Evolutionary conservation across 2,113 vertebrate genomes (phyloP), one percentile per base, ranked within the genome.

Genomic region (Halichoeres trimaculatus): DNA sequence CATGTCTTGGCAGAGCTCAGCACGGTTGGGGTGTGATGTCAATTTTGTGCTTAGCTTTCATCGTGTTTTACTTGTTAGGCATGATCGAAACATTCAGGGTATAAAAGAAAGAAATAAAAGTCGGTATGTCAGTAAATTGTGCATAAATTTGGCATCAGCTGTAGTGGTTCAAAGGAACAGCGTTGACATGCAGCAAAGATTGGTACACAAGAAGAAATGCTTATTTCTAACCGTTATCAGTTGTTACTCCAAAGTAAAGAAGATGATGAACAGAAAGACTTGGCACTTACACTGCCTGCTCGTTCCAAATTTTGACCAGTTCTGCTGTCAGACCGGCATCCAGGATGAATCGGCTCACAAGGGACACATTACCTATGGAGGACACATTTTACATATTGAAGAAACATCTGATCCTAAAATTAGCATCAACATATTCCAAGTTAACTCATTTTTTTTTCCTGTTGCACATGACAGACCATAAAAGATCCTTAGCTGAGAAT

Each of bases 291-390:
- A 95, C 85, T 36, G 90, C 90, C 79, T 96, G 89, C 65, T 96
- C 95, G 71, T 91, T 97, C 98, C 98, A 99, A 43, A 96, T 89
- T 79, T 95, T 92, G 43, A 92, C 95, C 80, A 99, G 95, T 36
- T 98, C 96, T 84, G 91, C 90, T 54, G 98, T 98, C 88, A 99
- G 93, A 66, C 96, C 96, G 26, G 98, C 98, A 87, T 99, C 98
- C 83, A 99, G 85, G 70, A 99, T 93, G 80, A 97, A 85, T 85
- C 97, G 94, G 65, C 95, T 94, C 82, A 99, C 90, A 79, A 98
- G 92, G 77, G 95, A 96, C 17, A 89, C 91, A 65, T 98, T 97
- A 91, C 98, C 98, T 99, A 56, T 36, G 59, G 84, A 53, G 77
- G 53, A 69, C 69, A 20, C n/a, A 61, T 53, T 86, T 41, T 13